Base-by-base conservation (phyloP, 2,113 vertebrate species). In the Bungarus multicinctus region DNA sequence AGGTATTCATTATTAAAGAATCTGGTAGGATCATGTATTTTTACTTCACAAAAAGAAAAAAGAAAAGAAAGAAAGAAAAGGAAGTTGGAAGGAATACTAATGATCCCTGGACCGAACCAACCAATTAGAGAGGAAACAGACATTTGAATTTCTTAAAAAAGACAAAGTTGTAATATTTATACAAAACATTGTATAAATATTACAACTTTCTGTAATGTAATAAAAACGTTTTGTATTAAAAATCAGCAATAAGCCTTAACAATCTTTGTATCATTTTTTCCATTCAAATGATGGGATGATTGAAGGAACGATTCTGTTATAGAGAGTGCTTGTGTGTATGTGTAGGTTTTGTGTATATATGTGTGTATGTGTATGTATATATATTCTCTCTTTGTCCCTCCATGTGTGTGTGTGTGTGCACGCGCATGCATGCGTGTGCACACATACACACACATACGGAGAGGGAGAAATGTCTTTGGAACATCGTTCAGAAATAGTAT, bases 1-100 rank as follows among this genome's bases (percentile, higher is more conserved):
- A 94, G 94, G 97, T 97, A 97, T 86, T 47, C 60, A 91, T 93
- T 90, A 93, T 89, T 92, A 93, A 92, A 86, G 45, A 8, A 60
- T 39, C 86, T 90, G 81, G 4, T 23, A 16, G 50, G 50, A 89
- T 90, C 57, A 95, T 52, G 54, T 16, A 91, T n/a, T 91, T 5
- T 39, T 89, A 92, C 91, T 87, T 50, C 39, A 52, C 34, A 93
- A 96, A 74, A 53, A 52, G 11, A 3, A 20, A 5, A 11, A 94
- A 90, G 55, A 4, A 45, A 47, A 47, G 47, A 94, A 55, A 58
- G 89, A 81, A 54, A 54, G 16, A 47, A 69, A 16, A 95, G 86
- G 57, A 23, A 64, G 74, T 60, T 52, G 54, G 55, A 23, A 93
- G 88, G 34, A 93, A 34, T 74, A 9, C 25, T 39, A 91, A 92